Percentiles rank a stretch among this genome's conserved stretches.
Evolutionary conservation across 1,140 invertebrate species (phyloP).

Genomic region (Stegodyphus dumicola): DNA sequence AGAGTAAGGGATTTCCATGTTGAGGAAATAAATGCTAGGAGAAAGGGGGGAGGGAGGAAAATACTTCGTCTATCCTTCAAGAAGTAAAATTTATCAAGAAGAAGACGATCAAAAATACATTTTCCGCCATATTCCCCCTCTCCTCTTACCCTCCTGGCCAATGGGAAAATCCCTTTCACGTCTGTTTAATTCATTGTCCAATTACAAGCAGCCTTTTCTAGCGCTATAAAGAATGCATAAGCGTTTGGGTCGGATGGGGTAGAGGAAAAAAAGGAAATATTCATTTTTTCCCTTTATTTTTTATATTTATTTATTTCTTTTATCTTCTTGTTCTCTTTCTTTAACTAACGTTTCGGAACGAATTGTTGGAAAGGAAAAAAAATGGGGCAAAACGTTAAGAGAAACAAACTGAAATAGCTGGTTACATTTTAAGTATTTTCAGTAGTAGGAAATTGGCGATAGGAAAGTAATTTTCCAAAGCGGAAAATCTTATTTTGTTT

Average conservation of each 20-base stretch:
- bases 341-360: constrained; percentile 4
- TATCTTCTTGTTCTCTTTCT: constrained; percentile 4
- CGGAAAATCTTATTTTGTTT: too few species aligned
- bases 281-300: background rate
- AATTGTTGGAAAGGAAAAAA: constrained; percentile 2
- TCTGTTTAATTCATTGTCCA: constrained; percentile 54
- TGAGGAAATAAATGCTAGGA: too few species aligned
- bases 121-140: constrained; percentile 24
- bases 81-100: constrained; percentile 31
- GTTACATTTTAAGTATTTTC: constrained; percentile 4
- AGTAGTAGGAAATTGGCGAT: background rate
- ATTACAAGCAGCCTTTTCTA: constrained; percentile 37
- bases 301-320: background rate
- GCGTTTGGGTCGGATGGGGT: background rate
- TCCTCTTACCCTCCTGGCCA: constrained; percentile 4
- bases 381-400: background rate
- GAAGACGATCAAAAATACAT: constrained; percentile 28
- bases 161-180: constrained; percentile 16
- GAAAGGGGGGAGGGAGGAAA: too few species aligned
- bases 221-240: constrained; percentile 41
- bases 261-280: too few species aligned
- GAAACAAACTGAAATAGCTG: background rate
- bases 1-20: too few species aligned
- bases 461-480: background rate
- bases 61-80: background rate